Conservation (phyloP, 2,888 invertebrate genomes). For the Eilema caniola region DNA sequence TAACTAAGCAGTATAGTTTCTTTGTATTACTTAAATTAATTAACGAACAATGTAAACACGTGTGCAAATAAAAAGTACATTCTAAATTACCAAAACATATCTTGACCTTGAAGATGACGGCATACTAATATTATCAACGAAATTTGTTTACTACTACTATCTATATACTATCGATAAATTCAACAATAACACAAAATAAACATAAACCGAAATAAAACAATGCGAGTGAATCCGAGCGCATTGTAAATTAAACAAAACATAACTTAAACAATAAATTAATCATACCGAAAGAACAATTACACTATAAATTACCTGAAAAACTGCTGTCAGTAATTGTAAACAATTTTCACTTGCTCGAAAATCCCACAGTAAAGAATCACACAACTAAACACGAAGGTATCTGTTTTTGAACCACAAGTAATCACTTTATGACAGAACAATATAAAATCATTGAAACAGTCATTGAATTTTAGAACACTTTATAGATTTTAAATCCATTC, state of each 20-base stretch:
- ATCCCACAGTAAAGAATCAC: constrained; percentile 48
- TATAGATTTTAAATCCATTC: constrained; percentile 27
- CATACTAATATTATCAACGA: neutral
- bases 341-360: constrained; percentile 52
- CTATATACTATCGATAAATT: neutral
- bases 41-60: neutral
- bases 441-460: constrained; percentile 12
- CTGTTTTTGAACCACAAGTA: constrained; percentile 29
- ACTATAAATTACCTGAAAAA: constrained; percentile 59
- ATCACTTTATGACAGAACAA: constrained; percentile 33
- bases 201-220: neutral
- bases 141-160: neutral
- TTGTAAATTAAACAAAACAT: neutral
- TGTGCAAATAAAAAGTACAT: neutral
- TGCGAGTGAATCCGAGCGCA: neutral
- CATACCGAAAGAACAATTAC: neutral
- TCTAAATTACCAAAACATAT: neutral
- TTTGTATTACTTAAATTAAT: neutral
- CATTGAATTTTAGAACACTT: constrained; percentile 19
- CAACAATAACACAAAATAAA: constrained; percentile 5
- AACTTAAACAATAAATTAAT: neutral
- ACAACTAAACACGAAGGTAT: constrained; percentile 32
- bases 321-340: constrained; percentile 53
- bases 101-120: neutral
- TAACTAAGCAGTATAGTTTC: neutral